Evolutionary conservation across 1,140 invertebrate species (phyloP), one percentile per base, ranked within the genome.

Genomic region (Diuraphis noxia): DNA sequence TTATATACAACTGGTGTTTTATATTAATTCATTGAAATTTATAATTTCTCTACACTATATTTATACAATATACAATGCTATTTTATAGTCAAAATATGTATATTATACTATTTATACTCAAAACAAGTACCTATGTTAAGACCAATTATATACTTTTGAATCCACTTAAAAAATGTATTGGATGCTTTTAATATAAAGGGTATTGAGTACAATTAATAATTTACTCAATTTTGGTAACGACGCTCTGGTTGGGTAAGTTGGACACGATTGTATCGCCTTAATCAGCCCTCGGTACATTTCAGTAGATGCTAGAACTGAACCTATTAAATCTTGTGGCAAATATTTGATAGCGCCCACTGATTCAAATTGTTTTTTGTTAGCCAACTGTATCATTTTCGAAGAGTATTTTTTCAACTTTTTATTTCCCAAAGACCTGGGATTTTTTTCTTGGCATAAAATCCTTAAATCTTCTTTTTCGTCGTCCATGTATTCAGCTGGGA

Each of bases 321-420:
- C 63, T 90, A 72, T 79, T 46, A 41, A 36, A 19, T 90, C 88
- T 8, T 46, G 21, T 21, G 88, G 88, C 21, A 90, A 90, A 77
- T n/a, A 90, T 36, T 36, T 79, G 8, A 90, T 90, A 49, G 30
- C 88, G 13, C 34, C 40, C 2, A 90, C 8, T 8, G 88, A 79
- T 36, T 79, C 88, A 4, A 36, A 52, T 79, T 79, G 88, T 9
- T 43, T 8, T 77, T 79, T 41, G 40, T 43, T 46, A 36, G 88
- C 88, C 36, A 90, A 46, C 21, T 79, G 38, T 19, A 90, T 90
- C 41, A 90, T 90, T n/a, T 41, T 72, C 9, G 30, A 23, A 46
- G 41, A 90, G 34, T 90, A 90, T 90, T 90, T 90, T 5, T 41
- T 90, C 21, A 90, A 90, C 21, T 90, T 90, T 10, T 79, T 72